Evolutionary conservation across 1,140 invertebrate genomes (phyloP).

Genomic region (Drosophila carrolli): DNA sequence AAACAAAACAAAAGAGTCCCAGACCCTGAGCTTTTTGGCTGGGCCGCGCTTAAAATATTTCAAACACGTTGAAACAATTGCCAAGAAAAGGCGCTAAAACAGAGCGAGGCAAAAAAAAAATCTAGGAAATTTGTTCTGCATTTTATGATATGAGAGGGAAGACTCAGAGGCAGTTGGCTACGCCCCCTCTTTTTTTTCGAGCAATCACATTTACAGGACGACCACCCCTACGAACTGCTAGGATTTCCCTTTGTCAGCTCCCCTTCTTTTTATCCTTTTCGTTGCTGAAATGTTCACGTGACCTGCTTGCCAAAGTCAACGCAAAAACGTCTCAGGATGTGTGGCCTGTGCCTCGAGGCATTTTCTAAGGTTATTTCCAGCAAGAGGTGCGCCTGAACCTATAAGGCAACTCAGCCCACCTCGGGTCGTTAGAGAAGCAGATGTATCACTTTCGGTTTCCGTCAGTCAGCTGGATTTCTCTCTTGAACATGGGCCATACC

Average conservation of each 20-base stretch:
- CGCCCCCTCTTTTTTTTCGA: constrained; percentile 18
- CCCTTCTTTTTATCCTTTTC: constrained; percentile 24
- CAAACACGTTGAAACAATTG: constrained; percentile 77
- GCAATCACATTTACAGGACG: constrained; percentile 68
- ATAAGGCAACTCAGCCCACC: constrained; percentile 8
- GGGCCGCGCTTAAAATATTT: constrained; percentile 62
- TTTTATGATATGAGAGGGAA: constrained; percentile 43
- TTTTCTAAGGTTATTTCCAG: constrained; percentile 28
- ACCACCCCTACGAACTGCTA: constrained; percentile 32
- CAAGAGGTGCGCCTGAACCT: constrained; percentile 29
- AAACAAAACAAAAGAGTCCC: constrained; percentile 55
- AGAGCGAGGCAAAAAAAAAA: constrained; percentile 5
- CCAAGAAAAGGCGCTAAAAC: constrained; percentile 58
- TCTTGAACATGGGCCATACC: constrained; percentile 1
- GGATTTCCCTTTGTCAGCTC: constrained; percentile 52
- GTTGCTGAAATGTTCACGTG: constrained; percentile 64
- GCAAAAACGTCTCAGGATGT: constrained; percentile 47
- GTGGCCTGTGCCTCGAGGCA: constrained; percentile 44
- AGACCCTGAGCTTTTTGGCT: constrained; percentile 30
- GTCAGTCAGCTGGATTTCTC: constrained; percentile 48
- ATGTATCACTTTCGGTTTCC: constrained; percentile 77
- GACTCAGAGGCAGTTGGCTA: background rate
- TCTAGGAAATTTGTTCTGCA: constrained; percentile 62
- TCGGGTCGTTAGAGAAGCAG: constrained; percentile 50
- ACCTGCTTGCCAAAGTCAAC: constrained; percentile 76